Percentiles rank a stretch among this genome's conserved stretches.
Evolutionary conservation across 2,113 vertebrate genomes (phyloP).

Genomic region (Globicephala melas): DNA sequence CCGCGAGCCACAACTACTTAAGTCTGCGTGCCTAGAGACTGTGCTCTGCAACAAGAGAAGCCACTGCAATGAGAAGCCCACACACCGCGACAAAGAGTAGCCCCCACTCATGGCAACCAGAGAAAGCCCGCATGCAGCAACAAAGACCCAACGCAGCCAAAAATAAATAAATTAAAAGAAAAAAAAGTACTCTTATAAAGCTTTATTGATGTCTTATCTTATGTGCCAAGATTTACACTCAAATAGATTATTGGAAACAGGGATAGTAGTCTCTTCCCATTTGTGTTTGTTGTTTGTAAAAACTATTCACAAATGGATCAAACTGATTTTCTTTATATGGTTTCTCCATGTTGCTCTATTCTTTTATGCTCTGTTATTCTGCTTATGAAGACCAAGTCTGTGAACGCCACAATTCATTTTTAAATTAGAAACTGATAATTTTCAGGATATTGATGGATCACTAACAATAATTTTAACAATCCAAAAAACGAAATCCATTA

Average conservation of each 20-base stretch:
- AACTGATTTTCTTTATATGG: constrained; percentile 13
- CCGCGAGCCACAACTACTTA: too few species aligned
- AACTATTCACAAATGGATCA: constrained; percentile 33
- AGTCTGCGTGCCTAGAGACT: too few species aligned
- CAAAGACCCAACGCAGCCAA: too few species aligned
- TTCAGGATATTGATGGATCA: constrained; percentile 41
- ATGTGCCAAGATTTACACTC: constrained; percentile 15
- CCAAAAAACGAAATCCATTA: constrained; percentile 25
- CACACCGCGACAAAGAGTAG: too few species aligned
- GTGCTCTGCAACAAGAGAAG: too few species aligned
- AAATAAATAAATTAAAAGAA: too few species aligned
- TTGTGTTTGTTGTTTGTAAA: constrained; percentile 49
- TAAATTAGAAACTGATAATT: constrained; percentile 48
- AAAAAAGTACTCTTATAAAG: neutral
- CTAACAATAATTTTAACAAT: constrained; percentile 41
- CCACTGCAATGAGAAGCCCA: too few species aligned
- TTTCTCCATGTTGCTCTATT: constrained; percentile 7
- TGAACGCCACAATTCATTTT: constrained; percentile 18
- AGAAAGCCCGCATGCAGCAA: too few species aligned
- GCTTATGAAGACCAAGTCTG: neutral
- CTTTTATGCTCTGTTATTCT: constrained; percentile 45
- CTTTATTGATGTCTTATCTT: constrained; percentile 31
- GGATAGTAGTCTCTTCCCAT: constrained; percentile 4
- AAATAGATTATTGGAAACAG: constrained; percentile 35
- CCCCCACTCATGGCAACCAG: too few species aligned